These are phyloP conservation scores for Corythoichthys haematopterus DNA, from an alignment of 2,113 vertebrate species.

Conservation along the genomic window DNA sequence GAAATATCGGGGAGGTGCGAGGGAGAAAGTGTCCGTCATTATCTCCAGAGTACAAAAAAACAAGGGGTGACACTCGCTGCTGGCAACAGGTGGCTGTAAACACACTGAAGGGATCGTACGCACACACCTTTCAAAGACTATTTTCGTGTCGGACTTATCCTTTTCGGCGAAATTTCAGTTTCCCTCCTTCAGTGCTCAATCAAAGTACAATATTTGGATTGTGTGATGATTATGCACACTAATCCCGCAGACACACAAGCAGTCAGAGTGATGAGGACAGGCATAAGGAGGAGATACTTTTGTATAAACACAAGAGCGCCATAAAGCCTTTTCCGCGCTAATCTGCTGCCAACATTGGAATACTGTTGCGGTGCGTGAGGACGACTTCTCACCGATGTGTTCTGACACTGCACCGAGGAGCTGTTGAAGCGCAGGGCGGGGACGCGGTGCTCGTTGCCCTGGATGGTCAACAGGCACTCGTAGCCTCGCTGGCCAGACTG, in stretches of 20 bases:
- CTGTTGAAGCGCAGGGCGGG: slow-evolving; percentile 96
- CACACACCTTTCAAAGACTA: slow-evolving; percentile 28
- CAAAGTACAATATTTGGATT: slow-evolving; percentile 62
- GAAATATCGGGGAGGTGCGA: slow-evolving; percentile 16
- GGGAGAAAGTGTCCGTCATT: slow-evolving; percentile 31
- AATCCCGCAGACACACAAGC: slow-evolving; percentile 28
- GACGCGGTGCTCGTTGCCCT: slow-evolving; percentile 87
- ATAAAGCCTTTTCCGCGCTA: slow-evolving; percentile 52
- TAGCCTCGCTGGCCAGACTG: slow-evolving; percentile 96
- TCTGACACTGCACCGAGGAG: slow-evolving; percentile 97
- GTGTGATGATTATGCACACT: slow-evolving; percentile 45
- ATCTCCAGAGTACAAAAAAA: slow-evolving; percentile 32
- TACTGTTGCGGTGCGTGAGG: slow-evolving; percentile 9
- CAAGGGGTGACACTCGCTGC: slow-evolving; percentile 7
- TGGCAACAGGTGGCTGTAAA: slow-evolving; percentile 43
- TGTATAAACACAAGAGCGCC: slow-evolving; percentile 53
- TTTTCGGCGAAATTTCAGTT: slow-evolving; percentile 57
- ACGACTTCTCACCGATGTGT: slow-evolving; percentile 86
- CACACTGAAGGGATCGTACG: slow-evolving; percentile 5
- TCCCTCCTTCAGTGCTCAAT: slow-evolving; percentile 48
- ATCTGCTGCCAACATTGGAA: slow-evolving; percentile 37
- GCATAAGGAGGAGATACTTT: slow-evolving; percentile 63
- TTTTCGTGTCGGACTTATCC: slow-evolving; percentile 44
- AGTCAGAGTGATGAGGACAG: slow-evolving; percentile 53
- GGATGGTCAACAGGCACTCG: slow-evolving; percentile 90